phyloP scores from a whole-genome alignment of 2,888 invertebrate genomes.

The Brachypalpus laphriformis region DNA sequence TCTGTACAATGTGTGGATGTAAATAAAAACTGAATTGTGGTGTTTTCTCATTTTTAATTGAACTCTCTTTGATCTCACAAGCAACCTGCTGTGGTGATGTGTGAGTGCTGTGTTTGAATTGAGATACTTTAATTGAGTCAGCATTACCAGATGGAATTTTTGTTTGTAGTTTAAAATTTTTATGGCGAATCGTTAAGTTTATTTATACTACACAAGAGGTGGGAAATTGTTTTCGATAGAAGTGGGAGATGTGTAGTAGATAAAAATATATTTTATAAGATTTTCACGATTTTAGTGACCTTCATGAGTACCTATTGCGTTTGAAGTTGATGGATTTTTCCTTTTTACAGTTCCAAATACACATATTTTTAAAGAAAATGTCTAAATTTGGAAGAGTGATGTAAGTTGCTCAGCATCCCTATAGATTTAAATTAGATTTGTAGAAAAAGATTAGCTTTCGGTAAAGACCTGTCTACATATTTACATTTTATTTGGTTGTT shows the following conservation, averaged over 20 bases:
- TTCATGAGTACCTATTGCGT: not conserved
- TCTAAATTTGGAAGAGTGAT: not conserved
- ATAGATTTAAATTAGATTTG: too few relatives aligned
- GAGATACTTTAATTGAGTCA: slow-evolving; percentile 11
- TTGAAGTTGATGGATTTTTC: not conserved
- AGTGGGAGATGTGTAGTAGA: not conserved
- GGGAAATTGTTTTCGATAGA: not conserved
- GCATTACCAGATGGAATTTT: slow-evolving; percentile 10
- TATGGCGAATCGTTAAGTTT: slow-evolving; percentile 1
- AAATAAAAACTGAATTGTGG: not conserved
- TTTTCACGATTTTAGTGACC: not conserved
- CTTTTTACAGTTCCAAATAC: too few relatives aligned
- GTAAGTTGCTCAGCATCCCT: not conserved
- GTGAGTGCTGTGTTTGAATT: not conserved
- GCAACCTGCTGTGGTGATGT: not conserved
- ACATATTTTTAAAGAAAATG: not conserved
- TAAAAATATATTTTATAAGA: not conserved
- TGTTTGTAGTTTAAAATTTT: not conserved
- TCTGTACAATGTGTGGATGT: slow-evolving; percentile 22
- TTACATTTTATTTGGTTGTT: too few relatives aligned
- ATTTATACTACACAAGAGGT: not conserved
- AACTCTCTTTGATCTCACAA: slow-evolving; percentile 5
- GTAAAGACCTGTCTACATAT: too few relatives aligned
- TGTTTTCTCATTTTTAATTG: slow-evolving; percentile 23
- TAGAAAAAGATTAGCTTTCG: not conserved